These are phyloP conservation scores for Phaenicophaeus curvirostris DNA, from an alignment of 2,797 vertebrate species.

Conservation along the genomic window DNA sequence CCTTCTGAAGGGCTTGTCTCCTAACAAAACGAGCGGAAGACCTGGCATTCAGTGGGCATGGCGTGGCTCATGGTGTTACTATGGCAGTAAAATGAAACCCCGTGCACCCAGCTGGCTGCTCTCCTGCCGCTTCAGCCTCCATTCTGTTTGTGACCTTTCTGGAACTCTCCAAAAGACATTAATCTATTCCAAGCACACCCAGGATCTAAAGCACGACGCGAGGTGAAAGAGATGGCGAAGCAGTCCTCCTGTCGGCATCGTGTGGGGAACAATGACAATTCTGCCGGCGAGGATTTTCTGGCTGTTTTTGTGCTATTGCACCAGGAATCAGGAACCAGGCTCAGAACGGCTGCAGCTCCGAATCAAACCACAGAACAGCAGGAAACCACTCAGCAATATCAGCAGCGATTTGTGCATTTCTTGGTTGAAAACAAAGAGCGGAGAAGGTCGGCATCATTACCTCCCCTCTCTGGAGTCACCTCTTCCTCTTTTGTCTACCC, in stretches of 20 bases:
- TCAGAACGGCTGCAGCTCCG: neutral
- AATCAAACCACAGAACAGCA: constrained; percentile 48
- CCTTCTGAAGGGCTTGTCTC: neutral
- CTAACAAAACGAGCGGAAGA: neutral
- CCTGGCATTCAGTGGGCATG: neutral
- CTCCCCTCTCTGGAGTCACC: neutral
- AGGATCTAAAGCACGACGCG: neutral
- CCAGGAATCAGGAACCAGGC: neutral
- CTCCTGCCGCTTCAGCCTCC: neutral
- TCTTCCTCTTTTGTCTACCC: constrained; percentile 25
- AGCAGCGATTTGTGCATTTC: constrained; percentile 53
- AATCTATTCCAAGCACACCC: neutral
- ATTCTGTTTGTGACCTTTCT: constrained; percentile 20
- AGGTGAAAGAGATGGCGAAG: neutral
- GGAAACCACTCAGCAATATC: constrained; percentile 57
- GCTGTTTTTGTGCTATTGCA: neutral
- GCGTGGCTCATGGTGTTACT: constrained; percentile 41
- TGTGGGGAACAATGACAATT: neutral
- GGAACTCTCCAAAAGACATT: constrained; percentile 1
- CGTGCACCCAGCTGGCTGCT: constrained; percentile 32
- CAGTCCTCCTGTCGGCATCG: fast-evolving
- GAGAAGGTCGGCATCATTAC: neutral
- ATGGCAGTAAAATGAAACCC: constrained; percentile 36
- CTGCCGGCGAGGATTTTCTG: fast-evolving
- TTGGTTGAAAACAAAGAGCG: constrained; percentile 52